A percentile compares a stretch with the other conserved stretches of the same genome.
Evolutionary conservation across 2,888 invertebrate genomes (phyloP).

Genomic region (Orthonychiurus folsomi): DNA sequence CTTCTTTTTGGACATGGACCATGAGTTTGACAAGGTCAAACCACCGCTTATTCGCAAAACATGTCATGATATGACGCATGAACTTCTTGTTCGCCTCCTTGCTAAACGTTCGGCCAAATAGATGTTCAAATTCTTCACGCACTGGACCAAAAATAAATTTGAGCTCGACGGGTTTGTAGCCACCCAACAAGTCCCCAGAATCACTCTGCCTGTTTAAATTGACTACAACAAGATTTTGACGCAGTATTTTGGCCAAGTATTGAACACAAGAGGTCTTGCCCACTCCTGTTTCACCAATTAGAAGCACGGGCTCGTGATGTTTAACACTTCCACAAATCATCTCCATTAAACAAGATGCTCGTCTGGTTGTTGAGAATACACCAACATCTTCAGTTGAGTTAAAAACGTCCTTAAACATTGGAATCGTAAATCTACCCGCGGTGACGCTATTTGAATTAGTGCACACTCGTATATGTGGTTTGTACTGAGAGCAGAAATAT

Average conservation of each 20-base stretch:
- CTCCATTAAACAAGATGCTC: conserved; percentile 73
- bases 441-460: conserved; percentile 53
- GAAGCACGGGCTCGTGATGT: conserved; percentile 76
- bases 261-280: conserved; percentile 96
- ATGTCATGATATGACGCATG: conserved; percentile 62
- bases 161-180: conserved; percentile 91
- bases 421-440: conserved; percentile 57
- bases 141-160: conserved; percentile 73
- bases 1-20: conserved; percentile 56
- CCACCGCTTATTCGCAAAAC: conserved; percentile 66
- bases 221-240: conserved; percentile 79
- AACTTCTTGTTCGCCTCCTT: conserved; percentile 73
- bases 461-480: conserved; percentile 52
- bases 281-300: conserved; percentile 97
- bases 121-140: conserved; percentile 66
- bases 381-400: conserved; percentile 14
- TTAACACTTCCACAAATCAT: conserved; percentile 73
- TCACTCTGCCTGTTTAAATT: conserved; percentile 99
- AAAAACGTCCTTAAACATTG: conserved; percentile 21
- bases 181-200: conserved; percentile 89
- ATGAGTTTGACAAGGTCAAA: conserved; percentile 62
- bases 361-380: conserved; percentile 69
- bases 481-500: conserved; percentile 66
- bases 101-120: conserved; percentile 67
- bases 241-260: conserved; percentile 72